Percentiles rank a stretch among this genome's conserved stretches.
These are phyloP conservation scores for Actinernus sp. DNA, from an alignment of 92 coral and sea anemone genomes.

Conservation along the genomic window DNA sequence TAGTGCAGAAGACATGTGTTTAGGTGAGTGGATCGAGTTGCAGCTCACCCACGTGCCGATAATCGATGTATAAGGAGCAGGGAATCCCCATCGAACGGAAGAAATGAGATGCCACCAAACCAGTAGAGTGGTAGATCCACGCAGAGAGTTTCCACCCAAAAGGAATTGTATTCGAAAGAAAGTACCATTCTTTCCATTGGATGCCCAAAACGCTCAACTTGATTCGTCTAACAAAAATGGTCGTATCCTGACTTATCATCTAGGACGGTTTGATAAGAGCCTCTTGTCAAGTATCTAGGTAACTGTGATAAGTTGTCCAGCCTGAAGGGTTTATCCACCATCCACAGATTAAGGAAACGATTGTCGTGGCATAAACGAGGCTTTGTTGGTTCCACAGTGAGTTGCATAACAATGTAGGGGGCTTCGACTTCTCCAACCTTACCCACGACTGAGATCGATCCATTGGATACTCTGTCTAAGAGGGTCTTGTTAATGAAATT, in stretches of 20 bases:
- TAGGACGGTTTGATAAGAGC: slow-evolving; percentile 19
- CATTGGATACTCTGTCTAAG: not conserved
- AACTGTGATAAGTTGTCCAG: slow-evolving; percentile 8
- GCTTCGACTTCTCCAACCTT: not conserved
- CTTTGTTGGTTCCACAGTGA: no score
- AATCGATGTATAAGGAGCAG: slow-evolving; percentile 35
- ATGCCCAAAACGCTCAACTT: slow-evolving; percentile 42
- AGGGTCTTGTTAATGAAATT: no score
- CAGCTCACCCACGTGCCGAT: slow-evolving; percentile 29
- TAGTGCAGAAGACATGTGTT: no score
- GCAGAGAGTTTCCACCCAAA: slow-evolving; percentile 39
- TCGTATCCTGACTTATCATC: no score
- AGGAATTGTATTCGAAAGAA: slow-evolving; percentile 33
- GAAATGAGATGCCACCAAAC: slow-evolving; percentile 36
- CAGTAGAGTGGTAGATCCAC: slow-evolving; percentile 31
- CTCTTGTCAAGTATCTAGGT: slow-evolving; percentile 16
- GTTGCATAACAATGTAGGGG: slow-evolving; percentile 1
- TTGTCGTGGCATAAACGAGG: no score
- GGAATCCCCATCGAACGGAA: slow-evolving; percentile 43
- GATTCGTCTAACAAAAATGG: slow-evolving; percentile 5
- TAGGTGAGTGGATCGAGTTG: slow-evolving; percentile 4
- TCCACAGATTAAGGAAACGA: no score
- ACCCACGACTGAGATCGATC: not conserved
- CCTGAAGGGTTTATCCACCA: no score
- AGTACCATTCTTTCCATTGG: slow-evolving; percentile 54